Base-by-base conservation (phyloP, 2,888 invertebrate genomes). In the Erpobdella octoculata region DNA sequence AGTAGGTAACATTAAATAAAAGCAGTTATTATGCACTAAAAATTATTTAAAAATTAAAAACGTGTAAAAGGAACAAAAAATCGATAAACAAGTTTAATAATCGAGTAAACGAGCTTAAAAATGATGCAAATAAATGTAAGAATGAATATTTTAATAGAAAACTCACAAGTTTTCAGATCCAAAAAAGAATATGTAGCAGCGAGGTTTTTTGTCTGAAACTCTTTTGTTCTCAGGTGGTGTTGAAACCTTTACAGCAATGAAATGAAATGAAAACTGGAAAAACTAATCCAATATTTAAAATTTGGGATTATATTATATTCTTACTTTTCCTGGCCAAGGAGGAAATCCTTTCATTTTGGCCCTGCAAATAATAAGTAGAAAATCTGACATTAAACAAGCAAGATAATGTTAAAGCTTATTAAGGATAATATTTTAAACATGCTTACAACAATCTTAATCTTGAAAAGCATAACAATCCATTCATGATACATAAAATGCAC, bases 311-410 rank as follows among this genome's bases (percentile, higher is more conserved):
- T 33, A 48, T 31, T 36, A n/a, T 6, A 38, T 37, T 58, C 67
- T 8, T 3, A 69, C 69, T 28, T 48, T 25, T 12, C 69, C 69
- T 35, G 69, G 69, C 69, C 69, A 69, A 12, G 69, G 69, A 58
- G 69, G 69, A 28, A 69, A 69, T 25, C 69, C 69, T 33, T 69
- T 69, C 69, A 69, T 69, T 28, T 69, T 69, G 33, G 69, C 69
- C 69, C 69, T 69, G 58, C 21, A 25, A 25, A 61, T 18, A 33
- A 62, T 9, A 6, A 62, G 28, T 25, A 53, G 46, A 53, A 53
- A 9, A 9, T 41, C 9, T 41, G 9, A 12, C 41, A 41, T 53
- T 12, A 53, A 8, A 12, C 21, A 1, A 53, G 15, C 18, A 6
- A 53, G 21, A 53, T 25, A 53, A 12, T 8, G 3, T 53, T 53